Evolutionary conservation across 2,888 invertebrate genomes (phyloP), one percentile per base, ranked within the genome.

Genomic region (Epiblema foenella): DNA sequence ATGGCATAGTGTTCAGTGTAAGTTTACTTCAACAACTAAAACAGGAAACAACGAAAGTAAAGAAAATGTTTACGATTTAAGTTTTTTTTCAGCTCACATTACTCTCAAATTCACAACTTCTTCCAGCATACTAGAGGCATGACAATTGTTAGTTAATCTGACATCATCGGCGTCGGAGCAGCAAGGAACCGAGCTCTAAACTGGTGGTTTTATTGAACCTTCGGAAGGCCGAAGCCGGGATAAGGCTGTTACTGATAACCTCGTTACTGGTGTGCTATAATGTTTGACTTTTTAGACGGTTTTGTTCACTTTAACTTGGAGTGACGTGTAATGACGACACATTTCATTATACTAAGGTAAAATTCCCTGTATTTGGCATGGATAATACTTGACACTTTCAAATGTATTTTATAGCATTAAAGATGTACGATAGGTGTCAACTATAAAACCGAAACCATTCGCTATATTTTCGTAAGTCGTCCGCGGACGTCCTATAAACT

Each of bases 161-260:
- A 64, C 39, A n/a, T n/a, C 33, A 3, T n/a, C n/a, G 24, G 39
- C 51, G 15, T 15, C 39, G 56, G 60, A 17, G 39, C 56, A 62
- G 60, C 39, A 62, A 39, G 49, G 66, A 67, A 39, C 29, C 24
- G 29, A 10, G n/a, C 49, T 73, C 79, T 79, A 81, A 80, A 80
- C 73, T 66, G 73, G 57, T 37, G 76, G 77, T 77, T 82, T 83
- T 82, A 82, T 82, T 78, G 78, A 73, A 77, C 75, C 76, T 79
- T 76, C 77, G 72, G 77, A 74, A 79, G 73, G 65, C 67, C 68
- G 74, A 52, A 49, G 70, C 73, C 71, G 73, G 78, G 78, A 75
- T 79, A 74, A 75, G 75, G 76, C 71, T 73, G 69, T 59, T 74
- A 57, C 65, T 75, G 77, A 78, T 78, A 77, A 75, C 75, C 65